phyloP scores from a whole-genome alignment of 2,113 vertebrate species.

The Caretta caretta region DNA sequence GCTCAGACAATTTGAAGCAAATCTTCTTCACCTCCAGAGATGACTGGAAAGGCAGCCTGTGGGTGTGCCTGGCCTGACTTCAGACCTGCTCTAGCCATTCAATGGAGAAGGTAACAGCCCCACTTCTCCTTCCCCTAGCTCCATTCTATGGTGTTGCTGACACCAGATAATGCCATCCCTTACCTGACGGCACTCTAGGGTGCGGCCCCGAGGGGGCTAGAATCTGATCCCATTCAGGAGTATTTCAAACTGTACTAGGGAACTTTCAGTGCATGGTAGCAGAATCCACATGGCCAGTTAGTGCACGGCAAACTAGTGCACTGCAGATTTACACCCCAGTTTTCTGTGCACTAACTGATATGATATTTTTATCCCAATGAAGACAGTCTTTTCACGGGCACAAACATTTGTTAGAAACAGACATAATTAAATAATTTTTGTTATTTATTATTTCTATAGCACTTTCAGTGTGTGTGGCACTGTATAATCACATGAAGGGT shows the following conservation, averaged over 20 bases:
- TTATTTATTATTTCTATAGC: neutral
- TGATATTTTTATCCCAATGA: neutral
- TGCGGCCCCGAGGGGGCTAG: neutral
- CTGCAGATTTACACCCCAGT: too few species aligned
- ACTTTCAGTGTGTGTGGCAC: neutral
- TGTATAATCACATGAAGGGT: neutral
- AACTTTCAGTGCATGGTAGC: too few species aligned
- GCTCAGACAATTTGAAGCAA: neutral
- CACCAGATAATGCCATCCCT: neutral
- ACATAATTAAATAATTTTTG: accelerated
- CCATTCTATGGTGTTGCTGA: neutral
- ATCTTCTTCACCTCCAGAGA: neutral
- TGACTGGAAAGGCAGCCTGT: neutral
- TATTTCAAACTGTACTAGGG: too few species aligned
- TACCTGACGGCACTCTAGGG: neutral
- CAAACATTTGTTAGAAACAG: neutral
- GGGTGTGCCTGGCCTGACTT: neutral
- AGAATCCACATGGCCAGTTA: too few species aligned
- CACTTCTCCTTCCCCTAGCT: slow-evolving; percentile 25
- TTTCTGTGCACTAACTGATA: too few species aligned
- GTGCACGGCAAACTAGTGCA: too few species aligned
- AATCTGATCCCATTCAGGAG: neutral
- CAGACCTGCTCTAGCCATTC: neutral
- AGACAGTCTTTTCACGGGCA: neutral
- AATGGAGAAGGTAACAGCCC: slow-evolving; percentile 29